Evolutionary conservation across 1,140 invertebrate species (phyloP).

Genomic region (Drosophila bocqueti): DNA sequence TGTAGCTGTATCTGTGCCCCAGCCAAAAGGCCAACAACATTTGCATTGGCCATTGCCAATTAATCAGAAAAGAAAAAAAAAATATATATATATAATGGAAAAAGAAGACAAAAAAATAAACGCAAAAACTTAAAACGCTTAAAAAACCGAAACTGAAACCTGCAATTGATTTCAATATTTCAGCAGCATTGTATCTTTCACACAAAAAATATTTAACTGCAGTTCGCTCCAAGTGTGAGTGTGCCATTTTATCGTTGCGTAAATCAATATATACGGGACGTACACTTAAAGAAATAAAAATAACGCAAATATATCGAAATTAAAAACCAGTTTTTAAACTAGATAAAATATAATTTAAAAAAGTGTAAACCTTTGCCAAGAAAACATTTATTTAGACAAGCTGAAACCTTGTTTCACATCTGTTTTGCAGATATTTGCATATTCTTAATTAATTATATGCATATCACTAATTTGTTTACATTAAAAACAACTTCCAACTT

Average conservation of each 20-base stretch:
- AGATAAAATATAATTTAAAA: background rate
- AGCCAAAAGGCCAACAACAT: constrained; percentile 71
- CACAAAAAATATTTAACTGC: constrained; percentile 44
- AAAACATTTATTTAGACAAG: background rate
- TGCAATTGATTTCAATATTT: constrained; percentile 77
- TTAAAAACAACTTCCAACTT: background rate
- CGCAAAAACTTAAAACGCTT: constrained; percentile 17
- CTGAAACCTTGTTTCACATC: background rate
- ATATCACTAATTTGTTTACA: background rate
- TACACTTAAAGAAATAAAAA: background rate
- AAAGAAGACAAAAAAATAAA: background rate
- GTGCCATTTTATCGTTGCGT: constrained; percentile 66
- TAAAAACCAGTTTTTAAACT: background rate
- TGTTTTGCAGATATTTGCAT: background rate
- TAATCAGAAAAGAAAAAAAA: constrained; percentile 59
- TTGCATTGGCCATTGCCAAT: constrained; percentile 74
- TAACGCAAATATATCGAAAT: too few relatives aligned
- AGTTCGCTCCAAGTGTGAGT: constrained; percentile 17
- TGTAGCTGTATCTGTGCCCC: constrained; percentile 28
- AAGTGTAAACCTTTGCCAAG: background rate
- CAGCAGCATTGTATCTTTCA: constrained; percentile 58
- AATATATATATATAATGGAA: background rate
- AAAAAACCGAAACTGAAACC: constrained; percentile 37
- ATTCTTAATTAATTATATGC: background rate
- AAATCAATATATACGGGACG: constrained; percentile 57